Evolutionary conservation across 1,140 invertebrate genomes (phyloP), one percentile per base, ranked within the genome.

Genomic region (Papilio dardanus): DNA sequence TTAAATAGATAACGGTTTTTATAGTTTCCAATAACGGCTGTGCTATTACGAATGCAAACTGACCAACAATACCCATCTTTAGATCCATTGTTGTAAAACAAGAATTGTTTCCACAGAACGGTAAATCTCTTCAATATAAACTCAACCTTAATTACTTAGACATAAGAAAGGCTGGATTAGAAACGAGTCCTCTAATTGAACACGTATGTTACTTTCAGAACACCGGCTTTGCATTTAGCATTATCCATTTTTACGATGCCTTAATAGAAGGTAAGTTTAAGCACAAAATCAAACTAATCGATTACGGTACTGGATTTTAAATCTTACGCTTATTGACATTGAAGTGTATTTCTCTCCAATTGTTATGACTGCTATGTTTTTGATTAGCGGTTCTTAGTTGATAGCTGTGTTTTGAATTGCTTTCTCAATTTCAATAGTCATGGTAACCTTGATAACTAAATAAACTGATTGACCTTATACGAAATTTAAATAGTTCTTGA

Each of bases 191-290:
- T 75, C 79, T 86, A 86, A 87, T 86, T 82, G 83, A 80, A 82
- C 77, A 76, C 77, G 75, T 75, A 76, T 81, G 80, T 78, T 76
- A 74, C 77, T 40, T 69, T 14, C 19, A 67, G 74, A 81, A 79
- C 77, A 81, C 77, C 79, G 71, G 65, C 81, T 82, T 79, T 77
- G 77, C 76, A 77, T 76, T 76, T 71, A 75, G 74, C 77, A 81
- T 82, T 84, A 83, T 83, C 77, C 79, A 80, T 84, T 86, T 87
- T 88, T 87, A 88, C 82, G 85, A 84, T 35, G 66, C 74, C 76
- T 81, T 82, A 79, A 86, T 87, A 85, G 84, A 86, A 79, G 74
- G 76, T 77, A 65, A 75, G 76, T 74, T 81, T 76, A 77, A 62
- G 24, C 68, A 65, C 19, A 54, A 37, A 65, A 46, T 74, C 28